Conservation (phyloP, 2,113 vertebrate species). For the Sigmodon hispidus region DNA sequence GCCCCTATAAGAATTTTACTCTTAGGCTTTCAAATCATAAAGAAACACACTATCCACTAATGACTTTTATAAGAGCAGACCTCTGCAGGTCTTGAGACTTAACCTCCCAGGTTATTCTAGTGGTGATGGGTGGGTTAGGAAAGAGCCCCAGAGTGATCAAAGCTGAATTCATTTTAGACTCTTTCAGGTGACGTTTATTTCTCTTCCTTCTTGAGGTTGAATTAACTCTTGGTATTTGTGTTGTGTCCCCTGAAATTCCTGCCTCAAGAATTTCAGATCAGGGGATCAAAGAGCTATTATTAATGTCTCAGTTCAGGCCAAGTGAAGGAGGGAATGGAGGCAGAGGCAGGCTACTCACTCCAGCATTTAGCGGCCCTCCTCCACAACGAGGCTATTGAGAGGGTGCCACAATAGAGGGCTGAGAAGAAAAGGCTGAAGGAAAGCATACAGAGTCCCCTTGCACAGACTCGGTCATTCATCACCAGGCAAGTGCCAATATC, state of each 20-base stretch:
- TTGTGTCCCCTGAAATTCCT: constrained; percentile 46
- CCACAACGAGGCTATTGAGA: constrained; percentile 77
- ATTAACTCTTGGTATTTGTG: constrained; percentile 49
- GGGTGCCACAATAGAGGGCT: constrained; percentile 65
- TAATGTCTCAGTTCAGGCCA: constrained; percentile 64
- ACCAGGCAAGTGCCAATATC: constrained; percentile 75
- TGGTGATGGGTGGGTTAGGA: not conserved
- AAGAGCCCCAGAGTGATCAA: not conserved
- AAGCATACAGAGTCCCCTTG: constrained; percentile 63
- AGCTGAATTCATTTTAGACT: not conserved
- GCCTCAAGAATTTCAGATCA: constrained; percentile 60
- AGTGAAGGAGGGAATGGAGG: constrained; percentile 58
- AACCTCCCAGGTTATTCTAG: not conserved
- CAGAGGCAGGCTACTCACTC: constrained; percentile 66
- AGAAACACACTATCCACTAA: constrained; percentile 14
- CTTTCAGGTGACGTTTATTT: constrained; percentile 47
- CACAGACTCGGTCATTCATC: constrained; percentile 79
- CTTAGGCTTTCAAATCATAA: constrained; percentile 24
- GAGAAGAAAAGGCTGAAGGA: constrained; percentile 74
- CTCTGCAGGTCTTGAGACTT: constrained; percentile 4
- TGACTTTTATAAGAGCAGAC: not conserved
- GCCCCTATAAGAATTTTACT: constrained; percentile 48
- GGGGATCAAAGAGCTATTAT: constrained; percentile 79
- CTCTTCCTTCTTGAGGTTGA: constrained; percentile 42
- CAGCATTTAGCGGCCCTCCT: constrained; percentile 59